Evolutionary conservation across 2,113 vertebrate genomes (phyloP).

Genomic region (Malaclemys terrapin): DNA sequence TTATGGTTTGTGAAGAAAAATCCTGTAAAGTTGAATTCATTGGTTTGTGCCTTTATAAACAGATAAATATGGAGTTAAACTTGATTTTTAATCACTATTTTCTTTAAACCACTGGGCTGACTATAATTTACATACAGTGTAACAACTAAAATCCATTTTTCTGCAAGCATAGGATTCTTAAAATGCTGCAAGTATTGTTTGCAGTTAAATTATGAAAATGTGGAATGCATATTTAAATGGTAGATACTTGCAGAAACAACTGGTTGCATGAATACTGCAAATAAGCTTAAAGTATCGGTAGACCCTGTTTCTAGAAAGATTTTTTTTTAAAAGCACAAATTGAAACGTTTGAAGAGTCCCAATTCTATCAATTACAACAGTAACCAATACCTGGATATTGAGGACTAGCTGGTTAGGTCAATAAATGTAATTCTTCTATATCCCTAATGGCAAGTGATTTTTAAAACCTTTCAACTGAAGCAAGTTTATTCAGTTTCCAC

Average conservation of each 20-base stretch:
- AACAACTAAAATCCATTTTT: slow-evolving; percentile 66
- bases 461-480: slow-evolving; percentile 69
- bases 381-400: slow-evolving; percentile 67
- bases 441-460: slow-evolving; percentile 57
- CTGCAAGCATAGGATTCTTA: slow-evolving; percentile 55
- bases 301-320: slow-evolving; percentile 68
- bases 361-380: slow-evolving; percentile 67
- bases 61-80: slow-evolving; percentile 72
- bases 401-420: slow-evolving; percentile 73
- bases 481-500: slow-evolving; percentile 68
- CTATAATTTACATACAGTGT: slow-evolving; percentile 73
- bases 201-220: slow-evolving; percentile 74
- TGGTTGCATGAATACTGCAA: slow-evolving; percentile 75
- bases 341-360: slow-evolving; percentile 48
- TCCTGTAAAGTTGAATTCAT: slow-evolving; percentile 60
- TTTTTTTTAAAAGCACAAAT: slow-evolving; percentile 63
- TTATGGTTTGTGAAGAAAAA: slow-evolving; percentile 57
- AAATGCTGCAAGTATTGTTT: slow-evolving; percentile 66
- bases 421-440: slow-evolving; percentile 61
- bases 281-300: slow-evolving; percentile 75
- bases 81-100: slow-evolving; percentile 68
- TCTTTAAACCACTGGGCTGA: slow-evolving; percentile 59
- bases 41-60: slow-evolving; percentile 69
- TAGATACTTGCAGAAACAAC: slow-evolving; percentile 72
- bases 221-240: slow-evolving; percentile 83